These are phyloP conservation scores for Hemaris fuciformis DNA, from an alignment of 2,888 invertebrate species.

Conservation along the genomic window DNA sequence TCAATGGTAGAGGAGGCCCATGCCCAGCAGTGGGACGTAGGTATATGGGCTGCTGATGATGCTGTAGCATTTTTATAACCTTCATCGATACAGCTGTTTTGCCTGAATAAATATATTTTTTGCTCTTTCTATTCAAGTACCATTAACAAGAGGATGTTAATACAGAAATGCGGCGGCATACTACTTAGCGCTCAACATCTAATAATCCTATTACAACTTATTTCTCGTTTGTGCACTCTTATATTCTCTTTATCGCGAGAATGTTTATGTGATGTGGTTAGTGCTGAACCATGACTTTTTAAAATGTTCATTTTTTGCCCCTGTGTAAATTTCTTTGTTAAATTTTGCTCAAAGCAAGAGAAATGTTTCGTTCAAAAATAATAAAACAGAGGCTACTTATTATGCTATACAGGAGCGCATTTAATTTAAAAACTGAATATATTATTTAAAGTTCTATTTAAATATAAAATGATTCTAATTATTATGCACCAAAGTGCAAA, in stretches of 20 bases:
- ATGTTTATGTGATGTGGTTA: constrained; percentile 23
- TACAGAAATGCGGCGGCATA: background rate
- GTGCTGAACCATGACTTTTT: constrained; percentile 16
- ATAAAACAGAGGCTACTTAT: background rate
- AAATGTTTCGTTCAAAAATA: background rate
- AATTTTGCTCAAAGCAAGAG: background rate
- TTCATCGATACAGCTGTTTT: no score
- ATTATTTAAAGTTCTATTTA: background rate
- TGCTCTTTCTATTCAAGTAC: no score
- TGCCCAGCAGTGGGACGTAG: no score
- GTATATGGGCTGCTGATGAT: no score
- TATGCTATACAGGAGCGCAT: background rate
- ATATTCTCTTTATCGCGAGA: constrained; percentile 39
- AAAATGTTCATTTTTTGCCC: background rate
- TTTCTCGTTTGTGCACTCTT: constrained; percentile 36
- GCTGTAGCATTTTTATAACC: no score
- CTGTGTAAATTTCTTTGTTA: background rate
- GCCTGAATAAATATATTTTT: no score
- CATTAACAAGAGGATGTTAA: background rate
- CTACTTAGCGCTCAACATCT: background rate
- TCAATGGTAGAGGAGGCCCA: no score
- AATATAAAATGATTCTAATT: background rate
- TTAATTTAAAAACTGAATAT: background rate
- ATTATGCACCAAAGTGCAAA: background rate
- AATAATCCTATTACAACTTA: constrained; percentile 39